These are phyloP conservation scores for Ectropis grisescens DNA, from an alignment of 1,140 invertebrate species.

Conservation along the genomic window DNA sequence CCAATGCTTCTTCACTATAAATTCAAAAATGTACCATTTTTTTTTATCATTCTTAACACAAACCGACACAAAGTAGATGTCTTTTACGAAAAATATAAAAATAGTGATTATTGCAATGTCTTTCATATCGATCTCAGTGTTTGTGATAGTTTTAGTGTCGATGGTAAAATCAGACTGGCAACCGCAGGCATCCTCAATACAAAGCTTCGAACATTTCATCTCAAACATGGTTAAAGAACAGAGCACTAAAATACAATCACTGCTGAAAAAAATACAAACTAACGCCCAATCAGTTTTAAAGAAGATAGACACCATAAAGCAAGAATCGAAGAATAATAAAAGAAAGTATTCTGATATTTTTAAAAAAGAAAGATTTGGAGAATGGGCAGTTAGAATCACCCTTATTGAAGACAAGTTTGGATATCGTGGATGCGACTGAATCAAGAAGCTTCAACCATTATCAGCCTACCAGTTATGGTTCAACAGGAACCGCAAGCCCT, in stretches of 20 bases:
- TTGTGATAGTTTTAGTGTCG: slow-evolving; percentile 38
- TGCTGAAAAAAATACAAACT: slow-evolving; percentile 45
- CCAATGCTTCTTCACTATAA: no score
- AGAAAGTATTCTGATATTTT: slow-evolving; percentile 12
- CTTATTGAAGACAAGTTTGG: slow-evolving; percentile 14
- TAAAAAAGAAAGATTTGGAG: slow-evolving; percentile 6
- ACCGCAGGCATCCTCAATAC: no score
- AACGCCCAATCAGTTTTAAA: slow-evolving; percentile 42
- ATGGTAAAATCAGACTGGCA: slow-evolving; percentile 30
- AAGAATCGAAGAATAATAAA: slow-evolving; percentile 18
- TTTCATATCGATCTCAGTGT: slow-evolving; percentile 34
- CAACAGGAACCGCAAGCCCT: slow-evolving; percentile 30
- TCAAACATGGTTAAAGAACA: slow-evolving; percentile 49
- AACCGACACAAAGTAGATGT: slow-evolving; percentile 32
- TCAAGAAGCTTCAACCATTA: slow-evolving; percentile 44
- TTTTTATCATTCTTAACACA: slow-evolving; percentile 24
- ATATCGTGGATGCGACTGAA: slow-evolving; percentile 13
- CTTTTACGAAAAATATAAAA: slow-evolving; percentile 19
- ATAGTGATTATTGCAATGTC: slow-evolving; percentile 41
- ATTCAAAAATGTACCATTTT: no score
- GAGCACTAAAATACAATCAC: slow-evolving; percentile 35
- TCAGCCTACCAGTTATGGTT: slow-evolving; percentile 32
- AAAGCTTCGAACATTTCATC: slow-evolving; percentile 40
- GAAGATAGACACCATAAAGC: slow-evolving; percentile 34
- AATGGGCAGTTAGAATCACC: slow-evolving; percentile 34